These are phyloP conservation scores for Tipula unca DNA, from an alignment of 2,888 invertebrate species.

Conservation along the genomic window DNA sequence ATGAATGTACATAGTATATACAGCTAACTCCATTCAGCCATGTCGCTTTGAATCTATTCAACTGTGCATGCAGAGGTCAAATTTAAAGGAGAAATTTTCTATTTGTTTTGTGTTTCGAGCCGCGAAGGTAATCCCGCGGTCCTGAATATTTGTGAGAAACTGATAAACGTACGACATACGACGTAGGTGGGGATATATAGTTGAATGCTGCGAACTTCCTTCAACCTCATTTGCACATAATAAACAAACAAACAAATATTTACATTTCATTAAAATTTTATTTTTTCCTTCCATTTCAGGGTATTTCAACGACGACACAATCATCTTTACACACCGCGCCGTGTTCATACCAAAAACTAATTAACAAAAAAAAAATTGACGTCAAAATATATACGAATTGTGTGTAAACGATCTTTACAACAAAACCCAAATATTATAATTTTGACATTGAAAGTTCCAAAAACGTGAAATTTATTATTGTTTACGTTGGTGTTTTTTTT, in stretches of 20 bases:
- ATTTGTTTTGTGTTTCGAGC: not conserved
- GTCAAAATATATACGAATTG: not conserved
- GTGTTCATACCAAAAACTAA: not conserved
- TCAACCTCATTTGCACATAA: not conserved
- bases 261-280: not conserved
- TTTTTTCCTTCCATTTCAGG: not conserved
- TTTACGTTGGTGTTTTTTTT: not conserved
- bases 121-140: not conserved
- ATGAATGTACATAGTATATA: not conserved
- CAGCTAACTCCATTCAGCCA: not conserved
- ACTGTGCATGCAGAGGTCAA: not conserved
- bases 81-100: not conserved
- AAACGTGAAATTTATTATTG: not conserved
- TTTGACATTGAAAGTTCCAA: constrained; percentile 9
- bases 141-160: not conserved
- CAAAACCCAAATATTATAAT: not conserved
- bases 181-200: not conserved
- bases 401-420: not conserved
- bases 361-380: not conserved
- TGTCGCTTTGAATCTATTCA: not conserved
- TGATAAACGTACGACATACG: not conserved
- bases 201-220: not conserved
- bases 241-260: not conserved
- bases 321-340: not conserved
- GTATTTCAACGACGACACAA: not conserved